Base-by-base conservation (phyloP, 2,888 invertebrate genomes). In the Caenorhabditis parvicauda region DNA sequence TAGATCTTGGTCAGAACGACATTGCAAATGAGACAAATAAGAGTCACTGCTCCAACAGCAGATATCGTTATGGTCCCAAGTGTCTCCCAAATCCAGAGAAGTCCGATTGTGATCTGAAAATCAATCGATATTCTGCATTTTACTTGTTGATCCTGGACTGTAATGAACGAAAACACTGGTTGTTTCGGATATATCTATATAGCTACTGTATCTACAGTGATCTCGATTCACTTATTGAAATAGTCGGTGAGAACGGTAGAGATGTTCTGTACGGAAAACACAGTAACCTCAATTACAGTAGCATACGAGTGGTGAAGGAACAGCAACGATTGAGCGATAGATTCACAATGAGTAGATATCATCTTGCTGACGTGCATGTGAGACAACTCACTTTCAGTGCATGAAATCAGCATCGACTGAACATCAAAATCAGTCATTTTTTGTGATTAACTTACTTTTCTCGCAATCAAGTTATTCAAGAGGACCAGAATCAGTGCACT, bases 301-400 rank as follows among this genome's bases (percentile, higher is more conserved):
- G 67, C 44, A 45, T 56, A 67, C 4, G 62, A 56, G 38, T 60
- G 60, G 44, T 67, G 67, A 25, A 64, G 51, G 29, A 55, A 67
- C 2, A 53, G 28, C 2, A 60, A 39, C 3, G 64, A 38, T 27
- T 47, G 49, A 7, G 67, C 38, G 19, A 67, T 48, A 7, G 62
- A 54, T 46, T 67, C 67, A 22, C 60, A 54, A 46, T 67, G 63
- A 5, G 63, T 61, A 38, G 67, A 55, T n/a, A 67, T 50, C 37
- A 67, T 54, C 35, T 64, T 67, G 21, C 51, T 57, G 49, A 14
- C 9, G 37, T 9, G 17, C 14, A 19, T 22, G 2, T 19, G 5
- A 24, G 12, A 48, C 25, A 24, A 24, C 1, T 17, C 17, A 22
- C 24, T 19, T 12, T 25, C 12, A 9, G 14, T 46, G 27, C 17